A percentile compares a stretch with the other conserved stretches of the same genome.
Evolutionary conservation across 1,140 invertebrate genomes (phyloP).

Genomic region (Homalodisca vitripennis): DNA sequence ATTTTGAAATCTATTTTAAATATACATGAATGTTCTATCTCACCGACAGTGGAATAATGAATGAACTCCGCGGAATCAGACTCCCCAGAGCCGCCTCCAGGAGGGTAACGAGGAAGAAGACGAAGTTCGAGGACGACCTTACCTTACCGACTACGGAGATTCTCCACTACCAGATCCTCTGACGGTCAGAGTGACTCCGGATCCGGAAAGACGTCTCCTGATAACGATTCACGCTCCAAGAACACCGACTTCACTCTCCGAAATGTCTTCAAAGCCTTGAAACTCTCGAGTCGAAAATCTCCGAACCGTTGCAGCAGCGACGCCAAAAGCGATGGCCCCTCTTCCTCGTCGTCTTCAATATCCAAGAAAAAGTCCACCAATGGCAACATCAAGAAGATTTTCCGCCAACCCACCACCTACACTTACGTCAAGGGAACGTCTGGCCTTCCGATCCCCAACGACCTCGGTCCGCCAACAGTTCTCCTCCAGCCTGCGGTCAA

Average conservation of each 20-base stretch:
- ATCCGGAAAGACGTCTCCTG: slow-evolving; percentile 27
- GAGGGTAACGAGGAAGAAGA: slow-evolving; percentile 21
- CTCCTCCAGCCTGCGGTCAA: no score
- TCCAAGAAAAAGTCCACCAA: slow-evolving; percentile 6
- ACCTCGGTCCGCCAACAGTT: slow-evolving; percentile 59
- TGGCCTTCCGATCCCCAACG: slow-evolving; percentile 74
- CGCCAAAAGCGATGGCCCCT: slow-evolving; percentile 26
- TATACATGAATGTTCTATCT: no score
- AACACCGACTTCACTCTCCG: slow-evolving; percentile 11
- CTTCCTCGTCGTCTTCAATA: slow-evolving; percentile 17
- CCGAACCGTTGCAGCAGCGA: slow-evolving; percentile 33
- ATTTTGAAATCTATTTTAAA: no score
- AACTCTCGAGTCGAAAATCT: slow-evolving; percentile 8
- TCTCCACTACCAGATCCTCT: slow-evolving; percentile 33
- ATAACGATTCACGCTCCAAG: slow-evolving; percentile 3
- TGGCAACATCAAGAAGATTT: slow-evolving; percentile 57
- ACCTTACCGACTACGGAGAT: slow-evolving; percentile 36
- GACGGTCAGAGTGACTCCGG: slow-evolving; percentile 26
- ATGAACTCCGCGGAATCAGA: slow-evolving; percentile 34
- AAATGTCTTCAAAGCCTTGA: slow-evolving; percentile 26
- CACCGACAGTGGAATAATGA: no score
- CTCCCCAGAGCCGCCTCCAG: slow-evolving; percentile 35
- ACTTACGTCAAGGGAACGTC: slow-evolving; percentile 75
- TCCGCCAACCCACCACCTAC: slow-evolving; percentile 71
- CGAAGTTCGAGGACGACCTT: slow-evolving; percentile 33